phyloP scores from a whole-genome alignment of 2,797 vertebrate species.

The Siniperca undulata region DNA sequence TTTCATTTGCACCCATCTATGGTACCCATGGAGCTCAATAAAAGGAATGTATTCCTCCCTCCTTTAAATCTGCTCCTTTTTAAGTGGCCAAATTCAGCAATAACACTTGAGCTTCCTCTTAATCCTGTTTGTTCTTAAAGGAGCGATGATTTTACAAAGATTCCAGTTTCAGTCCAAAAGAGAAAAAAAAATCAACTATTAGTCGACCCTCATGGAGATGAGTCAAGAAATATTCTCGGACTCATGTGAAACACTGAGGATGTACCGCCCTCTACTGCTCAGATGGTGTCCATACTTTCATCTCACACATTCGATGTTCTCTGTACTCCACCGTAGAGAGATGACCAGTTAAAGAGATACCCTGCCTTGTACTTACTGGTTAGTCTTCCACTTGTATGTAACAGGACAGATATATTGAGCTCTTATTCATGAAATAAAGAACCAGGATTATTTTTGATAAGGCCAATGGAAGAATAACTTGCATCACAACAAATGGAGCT shows the following conservation, averaged over 20 bases:
- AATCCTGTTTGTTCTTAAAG: neutral
- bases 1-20: neutral
- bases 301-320: neutral
- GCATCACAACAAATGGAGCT: neutral
- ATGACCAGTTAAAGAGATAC: neutral
- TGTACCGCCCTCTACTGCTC: slow-evolving; percentile 55
- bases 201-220: neutral
- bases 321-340: neutral
- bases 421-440: neutral
- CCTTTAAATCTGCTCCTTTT: neutral
- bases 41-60: neutral
- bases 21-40: neutral
- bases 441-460: neutral
- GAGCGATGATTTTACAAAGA: neutral
- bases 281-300: neutral
- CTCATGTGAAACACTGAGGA: neutral
- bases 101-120: neutral
- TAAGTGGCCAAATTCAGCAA: neutral
- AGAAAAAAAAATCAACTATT: neutral
- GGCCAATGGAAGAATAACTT: neutral
- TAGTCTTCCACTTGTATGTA: neutral
- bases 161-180: neutral
- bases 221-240: neutral
- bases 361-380: neutral
- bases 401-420: neutral